Evolutionary conservation across 1,140 invertebrate genomes (phyloP).

Genomic region (Lycorma delicatula): DNA sequence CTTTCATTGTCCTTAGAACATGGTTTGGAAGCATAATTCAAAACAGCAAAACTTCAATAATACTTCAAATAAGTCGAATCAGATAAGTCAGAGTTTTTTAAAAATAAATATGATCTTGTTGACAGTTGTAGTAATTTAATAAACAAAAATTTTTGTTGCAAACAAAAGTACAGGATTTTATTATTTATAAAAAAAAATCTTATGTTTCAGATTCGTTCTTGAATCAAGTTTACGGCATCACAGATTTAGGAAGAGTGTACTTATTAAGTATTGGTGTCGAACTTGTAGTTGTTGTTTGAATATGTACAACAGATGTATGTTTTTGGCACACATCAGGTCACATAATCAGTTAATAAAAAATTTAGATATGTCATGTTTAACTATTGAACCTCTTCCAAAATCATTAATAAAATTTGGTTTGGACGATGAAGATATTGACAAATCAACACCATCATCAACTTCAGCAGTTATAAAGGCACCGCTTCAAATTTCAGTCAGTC

Average conservation of each 20-base stretch:
- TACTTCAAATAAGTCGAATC: too few relatives aligned
- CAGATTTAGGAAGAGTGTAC: not conserved
- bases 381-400: not conserved
- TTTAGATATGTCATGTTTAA: not conserved
- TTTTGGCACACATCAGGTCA: not conserved
- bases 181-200: too few relatives aligned
- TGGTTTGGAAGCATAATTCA: too few relatives aligned
- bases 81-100: too few relatives aligned
- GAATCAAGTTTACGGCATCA: not conserved
- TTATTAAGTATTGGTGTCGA: not conserved
- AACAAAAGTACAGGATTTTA: too few relatives aligned
- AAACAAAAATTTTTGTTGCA: too few relatives aligned
- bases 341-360: not conserved
- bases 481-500: not conserved
- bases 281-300: not conserved
- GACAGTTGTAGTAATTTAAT: too few relatives aligned
- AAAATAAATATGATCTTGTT: too few relatives aligned
- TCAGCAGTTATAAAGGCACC: not conserved
- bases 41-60: too few relatives aligned
- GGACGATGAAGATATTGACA: too few relatives aligned
- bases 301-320: not conserved
- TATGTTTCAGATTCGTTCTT: not conserved
- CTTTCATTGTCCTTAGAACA: too few relatives aligned
- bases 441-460: not conserved
- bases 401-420: not conserved